phyloP scores from a whole-genome alignment of 2,888 invertebrate species.

The Netelia melanura region DNA sequence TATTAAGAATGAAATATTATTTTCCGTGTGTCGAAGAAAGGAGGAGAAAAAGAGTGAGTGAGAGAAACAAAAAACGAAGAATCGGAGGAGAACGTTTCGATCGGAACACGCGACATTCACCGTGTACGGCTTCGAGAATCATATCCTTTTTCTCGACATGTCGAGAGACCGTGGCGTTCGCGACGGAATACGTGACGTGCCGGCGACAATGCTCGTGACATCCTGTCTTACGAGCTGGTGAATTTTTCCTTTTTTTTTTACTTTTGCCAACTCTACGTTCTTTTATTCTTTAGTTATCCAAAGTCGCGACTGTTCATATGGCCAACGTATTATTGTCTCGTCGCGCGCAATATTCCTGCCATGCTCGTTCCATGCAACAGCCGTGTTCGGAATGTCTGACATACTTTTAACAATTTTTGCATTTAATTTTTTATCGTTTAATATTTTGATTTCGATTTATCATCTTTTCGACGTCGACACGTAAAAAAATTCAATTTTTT shows the following conservation, averaged over 20 bases:
- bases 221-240: conserved; percentile 74
- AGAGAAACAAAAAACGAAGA: neutral
- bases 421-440: neutral
- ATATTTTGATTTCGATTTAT: too few relatives aligned
- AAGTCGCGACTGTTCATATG: neutral
- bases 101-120: neutral
- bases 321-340: neutral
- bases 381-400: neutral
- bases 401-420: neutral
- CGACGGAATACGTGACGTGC: conserved; percentile 74
- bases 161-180: neutral
- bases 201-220: conserved; percentile 77
- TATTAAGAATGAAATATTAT: conserved; percentile 14
- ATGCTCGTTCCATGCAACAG: neutral
- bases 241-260: conserved; percentile 7
- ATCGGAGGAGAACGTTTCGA: neutral
- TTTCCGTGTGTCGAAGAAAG: neutral
- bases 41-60: conserved; percentile 3
- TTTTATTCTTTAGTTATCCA: conserved; percentile 22
- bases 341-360: neutral
- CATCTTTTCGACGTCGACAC: too few relatives aligned
- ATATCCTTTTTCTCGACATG: neutral
- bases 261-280: conserved; percentile 45
- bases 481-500: too few relatives aligned
- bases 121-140: neutral